These are phyloP conservation scores for Cochlearius cochlearius DNA, from an alignment of 2,113 vertebrate genomes.

Conservation along the genomic window DNA sequence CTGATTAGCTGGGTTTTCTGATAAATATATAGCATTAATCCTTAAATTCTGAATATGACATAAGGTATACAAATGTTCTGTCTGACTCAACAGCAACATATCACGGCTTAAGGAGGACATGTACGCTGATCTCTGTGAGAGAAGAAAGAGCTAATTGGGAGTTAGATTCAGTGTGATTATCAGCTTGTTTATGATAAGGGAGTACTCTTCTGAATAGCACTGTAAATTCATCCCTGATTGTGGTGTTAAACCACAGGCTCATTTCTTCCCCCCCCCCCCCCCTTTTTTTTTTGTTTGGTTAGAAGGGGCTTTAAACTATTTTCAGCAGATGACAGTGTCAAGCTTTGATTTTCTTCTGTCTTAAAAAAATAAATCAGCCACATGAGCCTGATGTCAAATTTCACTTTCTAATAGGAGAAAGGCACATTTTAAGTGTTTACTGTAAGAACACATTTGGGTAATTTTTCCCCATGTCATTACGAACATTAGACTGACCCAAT, in stretches of 20 bases:
- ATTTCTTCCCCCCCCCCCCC: not conserved
- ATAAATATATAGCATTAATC: constrained; percentile 66
- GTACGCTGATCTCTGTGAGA: constrained; percentile 46
- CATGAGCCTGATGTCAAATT: constrained; percentile 72
- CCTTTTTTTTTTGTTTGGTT: constrained; percentile 10
- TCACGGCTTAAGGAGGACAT: constrained; percentile 66
- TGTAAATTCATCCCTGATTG: constrained; percentile 77
- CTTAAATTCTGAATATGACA: constrained; percentile 68
- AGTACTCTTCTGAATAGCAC: constrained; percentile 75
- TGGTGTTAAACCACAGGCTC: constrained; percentile 70
- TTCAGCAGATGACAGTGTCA: constrained; percentile 68
- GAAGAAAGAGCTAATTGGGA: constrained; percentile 76
- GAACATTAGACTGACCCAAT: constrained; percentile 90
- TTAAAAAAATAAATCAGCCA: constrained; percentile 74
- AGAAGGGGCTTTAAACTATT: constrained; percentile 67
- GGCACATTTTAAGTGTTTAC: constrained; percentile 84
- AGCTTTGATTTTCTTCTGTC: constrained; percentile 71
- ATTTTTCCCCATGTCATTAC: constrained; percentile 88
- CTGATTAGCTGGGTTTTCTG: constrained; percentile 66
- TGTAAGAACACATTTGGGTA: constrained; percentile 86
- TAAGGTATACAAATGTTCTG: constrained; percentile 61
- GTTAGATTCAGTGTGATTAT: constrained; percentile 78
- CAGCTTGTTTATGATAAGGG: constrained; percentile 79
- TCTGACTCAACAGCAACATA: constrained; percentile 64
- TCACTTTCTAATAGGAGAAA: constrained; percentile 79